Conservation (phyloP, 2,888 invertebrate species). For the Yponomeuta malinellus region DNA sequence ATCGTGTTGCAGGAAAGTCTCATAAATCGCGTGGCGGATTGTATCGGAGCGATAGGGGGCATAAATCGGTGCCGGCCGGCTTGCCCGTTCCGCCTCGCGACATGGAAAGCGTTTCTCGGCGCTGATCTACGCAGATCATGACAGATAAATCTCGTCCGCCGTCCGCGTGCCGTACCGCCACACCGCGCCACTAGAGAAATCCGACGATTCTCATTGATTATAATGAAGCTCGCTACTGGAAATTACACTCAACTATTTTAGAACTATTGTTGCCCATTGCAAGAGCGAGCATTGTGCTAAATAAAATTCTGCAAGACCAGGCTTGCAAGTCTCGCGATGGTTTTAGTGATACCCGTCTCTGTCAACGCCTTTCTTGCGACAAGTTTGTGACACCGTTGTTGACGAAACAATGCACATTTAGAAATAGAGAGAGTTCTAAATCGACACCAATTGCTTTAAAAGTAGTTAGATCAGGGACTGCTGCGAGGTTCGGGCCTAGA, state of each 20-base stretch:
- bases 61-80: slow-evolving; percentile 41
- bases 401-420: too few species aligned
- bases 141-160: slow-evolving; percentile 43
- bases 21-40: slow-evolving; percentile 42
- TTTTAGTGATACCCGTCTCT: background rate
- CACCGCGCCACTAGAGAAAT: background rate
- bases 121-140: slow-evolving; percentile 47
- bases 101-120: slow-evolving; percentile 60
- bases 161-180: slow-evolving; percentile 33
- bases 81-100: slow-evolving; percentile 51
- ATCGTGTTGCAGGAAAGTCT: slow-evolving; percentile 22
- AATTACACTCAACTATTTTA: background rate
- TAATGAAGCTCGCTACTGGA: background rate
- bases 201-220: background rate
- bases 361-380: too few species aligned
- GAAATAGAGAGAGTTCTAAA: too few species aligned
- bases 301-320: background rate
- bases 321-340: background rate
- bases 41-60: slow-evolving; percentile 39
- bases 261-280: background rate
- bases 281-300: too few species aligned
- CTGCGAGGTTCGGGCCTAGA: background rate
- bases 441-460: too few species aligned
- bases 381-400: too few species aligned
- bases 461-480: too few species aligned